Evolutionary conservation across 2,113 vertebrate species (phyloP).

Genomic region (Falco punctatus): DNA sequence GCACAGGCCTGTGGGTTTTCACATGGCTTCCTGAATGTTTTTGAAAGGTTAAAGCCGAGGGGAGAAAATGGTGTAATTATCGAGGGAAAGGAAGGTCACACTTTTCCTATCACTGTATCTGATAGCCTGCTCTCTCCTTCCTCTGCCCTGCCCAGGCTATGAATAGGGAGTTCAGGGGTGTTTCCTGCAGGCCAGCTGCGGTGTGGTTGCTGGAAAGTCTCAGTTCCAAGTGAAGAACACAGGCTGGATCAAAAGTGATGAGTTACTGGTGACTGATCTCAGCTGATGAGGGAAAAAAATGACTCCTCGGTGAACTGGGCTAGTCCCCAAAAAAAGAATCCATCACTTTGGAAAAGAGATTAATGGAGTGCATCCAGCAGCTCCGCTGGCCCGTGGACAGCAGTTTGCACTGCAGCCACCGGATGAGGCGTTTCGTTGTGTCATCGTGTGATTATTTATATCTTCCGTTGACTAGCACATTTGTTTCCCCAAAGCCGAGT

Average conservation of each 20-base stretch:
- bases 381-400: neutral
- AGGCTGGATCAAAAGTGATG: neutral
- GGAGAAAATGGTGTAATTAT: constrained; percentile 19
- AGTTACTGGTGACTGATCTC: constrained; percentile 18
- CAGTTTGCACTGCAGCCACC: neutral
- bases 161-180: neutral
- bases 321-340: neutral
- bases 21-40: neutral
- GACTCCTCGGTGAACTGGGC: neutral
- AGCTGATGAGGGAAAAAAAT: constrained; percentile 23
- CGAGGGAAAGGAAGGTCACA: neutral
- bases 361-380: neutral
- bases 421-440: neutral
- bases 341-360: neutral
- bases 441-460: constrained; percentile 40
- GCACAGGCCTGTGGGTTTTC: neutral
- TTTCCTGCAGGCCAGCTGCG: constrained; percentile 51
- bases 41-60: neutral
- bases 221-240: neutral
- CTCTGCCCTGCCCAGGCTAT: neutral
- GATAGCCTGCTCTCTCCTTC: constrained; percentile 6
- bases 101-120: constrained; percentile 18
- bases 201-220: neutral
- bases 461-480: constrained; percentile 43
- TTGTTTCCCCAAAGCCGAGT: constrained; percentile 35